A percentile compares a stretch with the other conserved stretches of the same genome.
Evolutionary conservation across 2,888 invertebrate genomes (phyloP).

Genomic region (Eledone cirrhosa): DNA sequence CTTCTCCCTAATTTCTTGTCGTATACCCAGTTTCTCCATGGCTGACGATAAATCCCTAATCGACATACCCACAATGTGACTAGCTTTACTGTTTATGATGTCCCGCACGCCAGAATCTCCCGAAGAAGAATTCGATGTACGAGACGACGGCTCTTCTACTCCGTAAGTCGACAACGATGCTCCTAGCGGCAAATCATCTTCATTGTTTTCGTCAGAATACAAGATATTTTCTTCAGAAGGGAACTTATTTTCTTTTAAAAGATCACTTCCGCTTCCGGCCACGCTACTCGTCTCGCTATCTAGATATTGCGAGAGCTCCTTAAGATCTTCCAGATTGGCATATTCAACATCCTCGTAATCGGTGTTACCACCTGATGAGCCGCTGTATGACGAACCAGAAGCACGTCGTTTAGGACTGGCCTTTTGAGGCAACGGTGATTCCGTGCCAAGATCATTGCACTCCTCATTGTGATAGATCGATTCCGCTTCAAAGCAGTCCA

Average conservation of each 20-base stretch:
- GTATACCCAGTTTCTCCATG: conserved; percentile 42
- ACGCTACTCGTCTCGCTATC: neutral
- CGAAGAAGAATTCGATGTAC: conserved; percentile 28
- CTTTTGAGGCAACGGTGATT: neutral
- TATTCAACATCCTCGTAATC: conserved; percentile 18
- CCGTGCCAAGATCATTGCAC: neutral
- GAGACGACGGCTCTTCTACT: conserved; percentile 5
- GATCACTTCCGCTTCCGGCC: neutral
- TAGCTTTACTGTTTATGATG: neutral
- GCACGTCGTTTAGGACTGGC: neutral
- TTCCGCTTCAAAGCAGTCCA: neutral
- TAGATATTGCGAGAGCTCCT: conserved; percentile 5
- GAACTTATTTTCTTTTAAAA: conserved; percentile 2
- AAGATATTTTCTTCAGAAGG: conserved; percentile 8
- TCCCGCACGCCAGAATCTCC: conserved; percentile 15
- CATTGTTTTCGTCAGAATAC: conserved; percentile 22
- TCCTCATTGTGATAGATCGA: neutral
- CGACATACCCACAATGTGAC: conserved; percentile 31
- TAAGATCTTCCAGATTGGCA: conserved; percentile 18
- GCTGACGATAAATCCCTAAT: conserved; percentile 39
- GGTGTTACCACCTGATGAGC: neutral
- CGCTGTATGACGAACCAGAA: conserved; percentile 5
- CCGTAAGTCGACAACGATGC: conserved; percentile 15
- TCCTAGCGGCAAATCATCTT: conserved; percentile 11
- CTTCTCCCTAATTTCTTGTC: conserved; percentile 36